A percentile compares a stretch with the other conserved stretches of the same genome.
Evolutionary conservation across 2,797 vertebrate genomes (phyloP).

Genomic region (Mallotus villosus): DNA sequence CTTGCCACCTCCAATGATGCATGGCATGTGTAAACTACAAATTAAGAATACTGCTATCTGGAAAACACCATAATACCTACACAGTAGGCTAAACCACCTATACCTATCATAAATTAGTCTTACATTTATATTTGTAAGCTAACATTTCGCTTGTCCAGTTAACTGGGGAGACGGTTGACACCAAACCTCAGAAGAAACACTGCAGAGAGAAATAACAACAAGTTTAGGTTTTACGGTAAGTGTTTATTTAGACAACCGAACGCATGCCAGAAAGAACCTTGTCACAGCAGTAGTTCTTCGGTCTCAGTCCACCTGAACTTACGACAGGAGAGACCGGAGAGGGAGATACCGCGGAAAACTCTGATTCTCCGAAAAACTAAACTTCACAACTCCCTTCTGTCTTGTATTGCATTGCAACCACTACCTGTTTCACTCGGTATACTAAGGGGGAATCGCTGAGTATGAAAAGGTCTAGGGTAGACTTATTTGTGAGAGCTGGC

Average conservation of each 20-base stretch:
- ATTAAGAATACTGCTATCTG: too few relatives aligned
- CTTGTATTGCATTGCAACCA: conserved; percentile 74
- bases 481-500: conserved; percentile 73
- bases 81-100: too few relatives aligned
- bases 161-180: too few relatives aligned
- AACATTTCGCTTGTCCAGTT: too few relatives aligned
- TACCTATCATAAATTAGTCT: too few relatives aligned
- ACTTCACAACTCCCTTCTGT: conserved; percentile 38
- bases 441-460: conserved; percentile 52
- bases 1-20: too few relatives aligned
- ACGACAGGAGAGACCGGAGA: background rate
- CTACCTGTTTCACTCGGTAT: conserved; percentile 63
- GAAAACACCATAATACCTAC: too few relatives aligned
- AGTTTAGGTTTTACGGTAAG: conserved; percentile 14
- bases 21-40: too few relatives aligned
- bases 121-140: too few relatives aligned
- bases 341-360: background rate
- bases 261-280: conserved; percentile 17
- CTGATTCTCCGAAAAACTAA: background rate
- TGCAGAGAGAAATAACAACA: background rate
- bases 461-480: conserved; percentile 62
- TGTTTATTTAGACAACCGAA: conserved; percentile 22
- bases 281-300: conserved; percentile 1
- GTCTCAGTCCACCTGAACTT: background rate
- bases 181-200: background rate